Evolutionary conservation across 2,888 invertebrate species (phyloP).

Genomic region (Macrophya annulata): DNA sequence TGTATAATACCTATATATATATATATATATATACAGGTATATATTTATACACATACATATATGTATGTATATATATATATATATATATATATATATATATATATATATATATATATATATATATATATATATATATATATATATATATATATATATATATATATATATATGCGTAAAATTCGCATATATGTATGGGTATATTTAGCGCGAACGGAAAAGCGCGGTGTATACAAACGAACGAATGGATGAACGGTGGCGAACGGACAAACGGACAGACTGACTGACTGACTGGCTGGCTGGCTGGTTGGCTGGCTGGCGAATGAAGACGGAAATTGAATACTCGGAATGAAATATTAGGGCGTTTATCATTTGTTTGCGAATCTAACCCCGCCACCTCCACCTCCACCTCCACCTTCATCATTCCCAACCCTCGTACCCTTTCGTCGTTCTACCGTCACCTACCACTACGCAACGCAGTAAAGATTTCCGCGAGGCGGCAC

Average conservation of each 20-base stretch:
- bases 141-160: not conserved
- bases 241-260: not conserved
- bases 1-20: not conserved
- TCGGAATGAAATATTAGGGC: slow-evolving; percentile 71
- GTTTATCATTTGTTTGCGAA: slow-evolving; percentile 43
- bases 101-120: not conserved
- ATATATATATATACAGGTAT: not conserved
- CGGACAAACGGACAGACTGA: not conserved
- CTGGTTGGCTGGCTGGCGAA: slow-evolving; percentile 21
- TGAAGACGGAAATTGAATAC: slow-evolving; percentile 72
- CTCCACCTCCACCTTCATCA: not conserved
- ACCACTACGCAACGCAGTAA: slow-evolving; percentile 41
- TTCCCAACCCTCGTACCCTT: not conserved
- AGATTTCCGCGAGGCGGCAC: slow-evolving; percentile 56
- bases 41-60: not conserved
- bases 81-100: not conserved
- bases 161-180: not conserved
- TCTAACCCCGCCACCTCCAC: not conserved
- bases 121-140: not conserved
- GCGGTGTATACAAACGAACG: not conserved
- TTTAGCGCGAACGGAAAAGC: not conserved
- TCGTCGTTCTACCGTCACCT: slow-evolving; percentile 15
- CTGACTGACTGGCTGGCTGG: not conserved
- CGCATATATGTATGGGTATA: not conserved
- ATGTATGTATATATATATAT: not conserved